Conservation (phyloP, 2,113 vertebrate species). For the Verasper variegatus region DNA sequence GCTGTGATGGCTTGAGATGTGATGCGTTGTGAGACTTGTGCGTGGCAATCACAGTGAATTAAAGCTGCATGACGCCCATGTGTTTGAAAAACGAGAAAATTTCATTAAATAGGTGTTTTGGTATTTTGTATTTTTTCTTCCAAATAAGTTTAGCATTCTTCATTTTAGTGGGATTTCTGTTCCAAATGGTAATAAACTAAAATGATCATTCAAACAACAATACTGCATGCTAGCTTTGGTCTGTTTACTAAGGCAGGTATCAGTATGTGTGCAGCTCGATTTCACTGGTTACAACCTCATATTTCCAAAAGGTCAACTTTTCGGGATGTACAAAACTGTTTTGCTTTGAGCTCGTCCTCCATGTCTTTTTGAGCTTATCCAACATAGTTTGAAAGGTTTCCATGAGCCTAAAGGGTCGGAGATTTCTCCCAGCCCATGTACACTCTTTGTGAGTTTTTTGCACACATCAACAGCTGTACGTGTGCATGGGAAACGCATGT, state of each 20-base stretch:
- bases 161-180: not conserved
- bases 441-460: constrained; percentile 27
- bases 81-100: not conserved
- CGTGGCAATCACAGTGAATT: not conserved
- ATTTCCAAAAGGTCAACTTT: constrained; percentile 11
- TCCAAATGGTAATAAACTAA: not conserved
- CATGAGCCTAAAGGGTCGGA: constrained; percentile 9
- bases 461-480: constrained; percentile 6
- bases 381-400: constrained; percentile 35
- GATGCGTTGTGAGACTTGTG: not conserved
- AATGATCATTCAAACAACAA: not conserved
- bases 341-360: constrained; percentile 18
- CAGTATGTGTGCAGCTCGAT: too few species aligned
- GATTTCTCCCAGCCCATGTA: not conserved
- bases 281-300: not conserved
- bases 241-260: not conserved
- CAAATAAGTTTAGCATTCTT: too few species aligned
- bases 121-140: too few species aligned
- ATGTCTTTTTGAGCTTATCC: constrained; percentile 20
- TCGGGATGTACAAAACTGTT: constrained; percentile 35
- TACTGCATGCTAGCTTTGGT: not conserved
- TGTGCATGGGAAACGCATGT: constrained; percentile 34
- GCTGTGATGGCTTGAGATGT: not conserved
- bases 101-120: not conserved
- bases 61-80: not conserved